Evolutionary conservation across 2,888 invertebrate species (phyloP).

Genomic region (Margaritifera margaritifera): DNA sequence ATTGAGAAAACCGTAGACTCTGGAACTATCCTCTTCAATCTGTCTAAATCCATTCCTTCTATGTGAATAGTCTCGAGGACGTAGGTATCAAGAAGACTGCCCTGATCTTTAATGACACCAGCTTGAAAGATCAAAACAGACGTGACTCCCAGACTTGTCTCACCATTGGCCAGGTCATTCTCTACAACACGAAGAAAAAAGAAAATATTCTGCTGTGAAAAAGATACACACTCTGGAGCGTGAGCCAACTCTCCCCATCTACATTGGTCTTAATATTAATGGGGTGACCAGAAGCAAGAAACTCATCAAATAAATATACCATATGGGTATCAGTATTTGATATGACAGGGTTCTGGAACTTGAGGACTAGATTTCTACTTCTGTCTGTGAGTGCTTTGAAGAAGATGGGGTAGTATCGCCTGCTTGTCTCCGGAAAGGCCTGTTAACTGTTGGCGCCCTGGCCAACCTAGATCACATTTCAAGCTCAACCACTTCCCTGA

Average conservation of each 20-base stretch:
- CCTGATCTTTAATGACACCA: too few species aligned
- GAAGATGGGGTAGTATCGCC: constrained; percentile 21
- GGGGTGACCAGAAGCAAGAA: constrained; percentile 7
- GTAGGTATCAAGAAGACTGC: too few species aligned
- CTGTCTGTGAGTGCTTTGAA: too few species aligned
- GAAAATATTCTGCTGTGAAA: neutral
- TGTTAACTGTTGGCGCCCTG: constrained; percentile 20
- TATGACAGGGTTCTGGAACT: constrained; percentile 23
- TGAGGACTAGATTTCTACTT: constrained; percentile 11
- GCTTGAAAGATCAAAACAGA: too few species aligned
- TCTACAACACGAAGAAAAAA: constrained; percentile 10
- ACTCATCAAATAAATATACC: constrained; percentile 5
- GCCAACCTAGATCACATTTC: constrained; percentile 28
- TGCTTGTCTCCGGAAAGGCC: constrained; percentile 11
- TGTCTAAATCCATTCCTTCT: too few species aligned
- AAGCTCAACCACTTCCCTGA: constrained; percentile 14
- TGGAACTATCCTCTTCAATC: too few species aligned
- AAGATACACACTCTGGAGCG: constrained; percentile 6
- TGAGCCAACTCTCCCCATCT: constrained; percentile 19
- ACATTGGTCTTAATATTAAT: constrained; percentile 10
- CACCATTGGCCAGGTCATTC: neutral
- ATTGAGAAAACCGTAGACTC: too few species aligned
- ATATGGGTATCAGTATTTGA: constrained; percentile 1
- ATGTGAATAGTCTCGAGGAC: too few species aligned
- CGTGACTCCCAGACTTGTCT: neutral